A percentile compares a stretch with the other conserved stretches of the same genome.
phyloP scores from a whole-genome alignment of 2,888 invertebrate species.

The Phyllotreta cruciferae region DNA sequence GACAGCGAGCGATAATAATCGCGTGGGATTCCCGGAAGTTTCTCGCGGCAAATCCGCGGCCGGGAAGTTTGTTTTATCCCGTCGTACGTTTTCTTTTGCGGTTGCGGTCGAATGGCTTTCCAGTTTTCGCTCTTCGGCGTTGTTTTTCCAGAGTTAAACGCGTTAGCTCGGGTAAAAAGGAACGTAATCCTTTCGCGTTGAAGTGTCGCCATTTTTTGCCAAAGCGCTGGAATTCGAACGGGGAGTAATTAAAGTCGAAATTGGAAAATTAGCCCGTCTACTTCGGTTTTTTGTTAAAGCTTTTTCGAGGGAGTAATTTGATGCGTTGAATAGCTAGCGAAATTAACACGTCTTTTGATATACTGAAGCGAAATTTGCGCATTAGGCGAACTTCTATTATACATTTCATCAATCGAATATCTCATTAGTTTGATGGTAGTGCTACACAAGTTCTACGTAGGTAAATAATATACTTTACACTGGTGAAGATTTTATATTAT shows the following conservation, averaged over 20 bases:
- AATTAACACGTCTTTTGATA: no score
- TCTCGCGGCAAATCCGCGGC: no score
- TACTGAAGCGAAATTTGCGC: no score
- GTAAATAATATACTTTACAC: no score
- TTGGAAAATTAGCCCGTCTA: constrained; percentile 6
- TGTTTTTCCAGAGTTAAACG: constrained; percentile 3
- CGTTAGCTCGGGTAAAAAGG: constrained; percentile 4
- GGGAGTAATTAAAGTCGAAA: constrained; percentile 9
- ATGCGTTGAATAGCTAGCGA: no score
- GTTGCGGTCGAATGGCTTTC: neutral
- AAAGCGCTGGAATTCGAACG: neutral
- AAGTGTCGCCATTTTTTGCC: neutral
- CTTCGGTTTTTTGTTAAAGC: constrained; percentile 1
- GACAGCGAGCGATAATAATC: no score
- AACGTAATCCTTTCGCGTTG: constrained; percentile 1
- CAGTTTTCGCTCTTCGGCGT: neutral
- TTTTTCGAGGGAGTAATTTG: neutral
- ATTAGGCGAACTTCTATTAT: no score
- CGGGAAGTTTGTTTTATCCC: constrained; percentile 7
- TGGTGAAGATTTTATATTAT: no score
- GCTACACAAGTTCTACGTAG: no score
- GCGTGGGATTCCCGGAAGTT: no score
- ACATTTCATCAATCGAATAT: no score
- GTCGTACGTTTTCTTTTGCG: constrained; percentile 8
- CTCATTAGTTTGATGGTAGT: no score